Base-by-base conservation (phyloP, 2,797 vertebrate species). In the Scomberomorus guttatus region DNA sequence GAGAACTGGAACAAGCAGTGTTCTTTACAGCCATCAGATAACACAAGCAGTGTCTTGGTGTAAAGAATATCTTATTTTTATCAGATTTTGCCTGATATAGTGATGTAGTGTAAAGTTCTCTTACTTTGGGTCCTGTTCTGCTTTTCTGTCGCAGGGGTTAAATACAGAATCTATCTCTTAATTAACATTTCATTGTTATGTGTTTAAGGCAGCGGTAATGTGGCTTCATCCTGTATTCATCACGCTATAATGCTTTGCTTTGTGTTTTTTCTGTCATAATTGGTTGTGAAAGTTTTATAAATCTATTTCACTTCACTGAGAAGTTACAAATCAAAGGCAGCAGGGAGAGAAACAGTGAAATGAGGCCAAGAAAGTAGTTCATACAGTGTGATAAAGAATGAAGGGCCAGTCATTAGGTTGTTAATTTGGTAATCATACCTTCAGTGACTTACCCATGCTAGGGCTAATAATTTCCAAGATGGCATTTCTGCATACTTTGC, bases 11-110 rank as follows among this genome's bases (percentile, higher is more conserved):
- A 24, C 25, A 24, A 60, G 5, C 61, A 6, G 34, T 12, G 51
- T 18, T 61, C 46, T 62, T 54, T 54, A 55, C 13, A 72, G 18
- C 14, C 25, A 22, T 69, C 2, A 29, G 46, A 37, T 51, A 39
- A n/a, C 6, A 29, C 24, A 39, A n/a, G 22, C 18, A 17, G 44
- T n/a, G 25, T 64, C 22, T 58, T 22, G 9, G 13, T 24, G 10
- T 20, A 61, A n/a, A 61, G 5, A 54, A 18, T 57, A 18, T 71
- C 15, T 60, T 60, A 14, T 37, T 50, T 69, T 34, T 50, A 42
- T 68, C 12, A 14, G 17, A 18, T 20, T n/a, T 3, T 50, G 13
- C 39, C 14, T 0, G 9, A 13, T 57, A 20, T 11, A 5, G n/a
- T 27, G 15, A 13, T 57, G 25, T 11, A 5, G n/a, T 27, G 15